Base-by-base conservation (phyloP, 2,113 vertebrate species). In the Carassius auratus region DNA sequence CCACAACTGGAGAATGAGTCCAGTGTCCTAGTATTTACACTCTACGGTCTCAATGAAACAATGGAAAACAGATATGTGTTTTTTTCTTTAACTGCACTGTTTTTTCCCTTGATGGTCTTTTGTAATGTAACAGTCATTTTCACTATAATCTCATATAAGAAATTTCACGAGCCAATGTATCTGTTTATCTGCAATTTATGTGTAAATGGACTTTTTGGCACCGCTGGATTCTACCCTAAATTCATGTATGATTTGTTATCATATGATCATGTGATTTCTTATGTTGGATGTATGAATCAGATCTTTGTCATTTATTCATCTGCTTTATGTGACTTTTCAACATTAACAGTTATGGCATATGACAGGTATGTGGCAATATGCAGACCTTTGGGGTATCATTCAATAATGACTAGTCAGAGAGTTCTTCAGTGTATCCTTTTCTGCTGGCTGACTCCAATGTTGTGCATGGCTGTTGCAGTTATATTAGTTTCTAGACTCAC, bases 131-230 rank as follows among this genome's bases (percentile, higher is more conserved):
- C 33, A 50, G 36, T 87, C 1, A 74, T 87, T 74, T 38, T 79
- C 3, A 86, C 74, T 5, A 83, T 90, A 15, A 21, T 81, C 5
- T 75, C 52, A 59, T 9, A 84, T n/a, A 83, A 69, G 17, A 30
- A 66, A 15, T 84, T 90, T 38, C 89, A 90, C 79, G 86, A 88
- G 64, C 89, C 87, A 1, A 90, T 88, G 86, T 93, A 92, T 57
- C 87, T 92, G 73, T 91, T 93, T 86, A 84, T 93, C 57, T 92
- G 91, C 19, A 90, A 91, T 75, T 83, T 93, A 8, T 91, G 90
- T 62, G 79, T 93, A 8, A 89, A 89, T 75, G 90, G 90, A 76
- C 64, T 93, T 62, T 91, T 88, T 73, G 93, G 93, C 8, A 91
- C 93, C 13, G 85, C 91, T 78, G 90, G 80, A 0, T 90, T 90